These are phyloP conservation scores for Archegozetes longisetosus DNA, from an alignment of 1,140 invertebrate species.

Conservation along the genomic window DNA sequence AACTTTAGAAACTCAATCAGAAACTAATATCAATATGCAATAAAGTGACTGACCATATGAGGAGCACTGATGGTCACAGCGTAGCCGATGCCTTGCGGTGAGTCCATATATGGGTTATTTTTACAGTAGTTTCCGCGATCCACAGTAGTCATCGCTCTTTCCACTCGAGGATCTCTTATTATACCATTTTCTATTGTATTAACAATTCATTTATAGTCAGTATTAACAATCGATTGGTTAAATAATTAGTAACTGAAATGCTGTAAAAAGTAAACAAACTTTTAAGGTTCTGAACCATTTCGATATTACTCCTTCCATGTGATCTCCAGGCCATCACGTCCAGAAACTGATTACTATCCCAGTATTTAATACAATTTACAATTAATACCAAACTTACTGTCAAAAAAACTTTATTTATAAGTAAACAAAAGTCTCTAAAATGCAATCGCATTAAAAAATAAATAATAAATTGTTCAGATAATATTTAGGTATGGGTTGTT, in stretches of 20 bases:
- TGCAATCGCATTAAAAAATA: no score
- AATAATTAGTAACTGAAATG: constrained; percentile 1
- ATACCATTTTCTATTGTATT: constrained; percentile 54
- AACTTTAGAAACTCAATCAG: no score
- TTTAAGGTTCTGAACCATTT: constrained; percentile 62
- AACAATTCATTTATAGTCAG: neutral
- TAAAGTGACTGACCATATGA: no score
- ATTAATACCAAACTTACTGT: no score
- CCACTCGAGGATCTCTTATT: constrained; percentile 57
- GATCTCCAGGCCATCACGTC: constrained; percentile 63
- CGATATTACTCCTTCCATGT: constrained; percentile 62
- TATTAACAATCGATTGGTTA: neutral
- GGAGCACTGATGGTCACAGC: constrained; percentile 87
- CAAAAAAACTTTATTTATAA: no score
- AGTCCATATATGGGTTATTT: constrained; percentile 65
- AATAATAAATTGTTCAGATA: no score
- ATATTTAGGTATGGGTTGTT: no score
- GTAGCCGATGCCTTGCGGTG: constrained; percentile 71
- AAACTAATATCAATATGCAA: no score
- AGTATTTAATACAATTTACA: no score
- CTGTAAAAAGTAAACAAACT: constrained; percentile 37
- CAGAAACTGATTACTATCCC: no score
- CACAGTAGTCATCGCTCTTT: constrained; percentile 62
- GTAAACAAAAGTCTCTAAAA: neutral
- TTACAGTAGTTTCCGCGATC: constrained; percentile 63